Evolutionary conservation across 1,140 invertebrate species (phyloP).

Genomic region (Heliconius melpomene): DNA sequence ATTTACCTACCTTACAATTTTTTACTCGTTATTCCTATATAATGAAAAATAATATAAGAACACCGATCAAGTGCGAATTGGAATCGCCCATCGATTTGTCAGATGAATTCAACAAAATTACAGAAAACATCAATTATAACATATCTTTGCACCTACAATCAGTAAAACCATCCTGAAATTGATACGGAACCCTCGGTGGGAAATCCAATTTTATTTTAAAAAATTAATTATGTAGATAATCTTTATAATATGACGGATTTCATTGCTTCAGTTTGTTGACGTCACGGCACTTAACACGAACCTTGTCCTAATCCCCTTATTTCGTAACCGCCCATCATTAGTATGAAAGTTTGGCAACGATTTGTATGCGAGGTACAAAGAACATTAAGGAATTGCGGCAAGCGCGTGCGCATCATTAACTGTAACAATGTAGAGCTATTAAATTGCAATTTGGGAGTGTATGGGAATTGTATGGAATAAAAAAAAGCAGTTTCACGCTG

Average conservation of each 20-base stretch:
- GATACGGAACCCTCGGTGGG: too few relatives aligned
- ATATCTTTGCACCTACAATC: too few relatives aligned
- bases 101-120: too few relatives aligned
- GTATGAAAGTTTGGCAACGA: slow-evolving; percentile 38
- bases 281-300: background rate
- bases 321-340: slow-evolving; percentile 36
- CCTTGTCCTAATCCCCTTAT: slow-evolving; percentile 43
- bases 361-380: slow-evolving; percentile 37
- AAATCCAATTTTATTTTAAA: too few relatives aligned
- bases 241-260: too few relatives aligned
- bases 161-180: too few relatives aligned
- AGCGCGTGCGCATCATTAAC: slow-evolving; percentile 3
- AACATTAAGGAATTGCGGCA: slow-evolving; percentile 25
- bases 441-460: background rate
- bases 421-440: background rate
- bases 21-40: background rate
- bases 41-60: background rate
- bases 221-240: too few relatives aligned
- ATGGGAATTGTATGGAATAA: background rate
- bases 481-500: too few relatives aligned
- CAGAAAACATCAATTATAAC: too few relatives aligned
- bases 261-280: too few relatives aligned
- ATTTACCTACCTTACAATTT: background rate
- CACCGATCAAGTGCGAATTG: too few relatives aligned
- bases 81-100: too few relatives aligned